phyloP scores from a whole-genome alignment of 2,888 invertebrate genomes.

The Drymonia ruficornis region DNA sequence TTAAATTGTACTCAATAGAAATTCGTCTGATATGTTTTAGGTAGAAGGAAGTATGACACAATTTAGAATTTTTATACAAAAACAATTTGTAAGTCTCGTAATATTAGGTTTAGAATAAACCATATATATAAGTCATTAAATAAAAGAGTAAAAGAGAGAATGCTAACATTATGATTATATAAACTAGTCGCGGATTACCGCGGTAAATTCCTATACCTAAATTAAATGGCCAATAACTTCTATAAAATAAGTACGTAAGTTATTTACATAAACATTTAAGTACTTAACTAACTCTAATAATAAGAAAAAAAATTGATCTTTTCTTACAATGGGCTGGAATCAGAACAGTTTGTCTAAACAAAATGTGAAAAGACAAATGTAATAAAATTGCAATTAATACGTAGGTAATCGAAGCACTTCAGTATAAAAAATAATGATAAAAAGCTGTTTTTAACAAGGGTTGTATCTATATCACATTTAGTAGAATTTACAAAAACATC shows the following conservation, averaged over 20 bases:
- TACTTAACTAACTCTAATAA: no score
- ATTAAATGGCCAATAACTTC: conserved; percentile 27
- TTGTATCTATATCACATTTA: no score
- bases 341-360: no score
- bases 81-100: neutral
- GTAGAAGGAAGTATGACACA: neutral
- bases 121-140: neutral
- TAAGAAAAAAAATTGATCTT: no score
- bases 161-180: neutral
- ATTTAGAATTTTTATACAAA: conserved; percentile 12
- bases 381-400: no score
- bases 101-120: no score
- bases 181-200: conserved; percentile 7
- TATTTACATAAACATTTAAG: conserved; percentile 5
- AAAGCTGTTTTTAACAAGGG: no score
- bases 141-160: conserved; percentile 10
- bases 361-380: no score
- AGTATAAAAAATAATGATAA: no score
- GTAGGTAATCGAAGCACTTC: no score
- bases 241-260: conserved; percentile 8
- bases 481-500: conserved; percentile 1
- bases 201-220: conserved; percentile 13
- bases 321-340: no score
- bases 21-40: conserved; percentile 59
- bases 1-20: conserved; percentile 30